phyloP scores from a whole-genome alignment of 2,113 vertebrate genomes.

The Eulemur macaco region DNA sequence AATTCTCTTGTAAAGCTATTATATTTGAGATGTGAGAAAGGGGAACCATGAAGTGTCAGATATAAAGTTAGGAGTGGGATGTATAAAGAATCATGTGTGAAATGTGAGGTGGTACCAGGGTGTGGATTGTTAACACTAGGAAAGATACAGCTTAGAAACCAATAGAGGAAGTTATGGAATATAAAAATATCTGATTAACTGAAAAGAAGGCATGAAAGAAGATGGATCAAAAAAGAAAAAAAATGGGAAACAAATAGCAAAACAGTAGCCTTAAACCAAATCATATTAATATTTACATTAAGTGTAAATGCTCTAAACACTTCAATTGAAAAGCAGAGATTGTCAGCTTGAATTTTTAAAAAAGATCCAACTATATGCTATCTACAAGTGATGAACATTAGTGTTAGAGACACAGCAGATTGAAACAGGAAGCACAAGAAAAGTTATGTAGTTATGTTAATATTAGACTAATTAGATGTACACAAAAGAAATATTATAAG shows the following conservation, averaged over 20 bases:
- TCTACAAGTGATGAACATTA: not conserved
- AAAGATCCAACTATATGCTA: not conserved
- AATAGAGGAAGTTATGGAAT: not conserved
- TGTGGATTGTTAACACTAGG: not conserved
- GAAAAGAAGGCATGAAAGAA: not conserved
- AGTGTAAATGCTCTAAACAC: not conserved
- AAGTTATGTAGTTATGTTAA: not conserved
- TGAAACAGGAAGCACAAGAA: not conserved
- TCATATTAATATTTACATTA: not conserved
- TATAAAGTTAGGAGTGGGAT: not conserved
- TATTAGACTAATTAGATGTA: too few species aligned
- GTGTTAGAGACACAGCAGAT: not conserved
- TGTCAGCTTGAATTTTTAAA: not conserved
- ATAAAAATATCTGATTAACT: not conserved
- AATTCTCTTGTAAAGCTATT: not conserved
- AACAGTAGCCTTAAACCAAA: not conserved
- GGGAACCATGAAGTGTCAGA: not conserved
- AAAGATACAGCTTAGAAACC: not conserved
- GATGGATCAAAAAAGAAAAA: not conserved
- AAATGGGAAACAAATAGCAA: not conserved
- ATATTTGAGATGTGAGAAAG: not conserved
- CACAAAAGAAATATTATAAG: too few species aligned
- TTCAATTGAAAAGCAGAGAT: not conserved
- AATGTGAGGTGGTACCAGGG: not conserved
- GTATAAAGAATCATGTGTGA: not conserved